Evolutionary conservation across 2,797 vertebrate species (phyloP).

Genomic region (Champsocephalus esox): DNA sequence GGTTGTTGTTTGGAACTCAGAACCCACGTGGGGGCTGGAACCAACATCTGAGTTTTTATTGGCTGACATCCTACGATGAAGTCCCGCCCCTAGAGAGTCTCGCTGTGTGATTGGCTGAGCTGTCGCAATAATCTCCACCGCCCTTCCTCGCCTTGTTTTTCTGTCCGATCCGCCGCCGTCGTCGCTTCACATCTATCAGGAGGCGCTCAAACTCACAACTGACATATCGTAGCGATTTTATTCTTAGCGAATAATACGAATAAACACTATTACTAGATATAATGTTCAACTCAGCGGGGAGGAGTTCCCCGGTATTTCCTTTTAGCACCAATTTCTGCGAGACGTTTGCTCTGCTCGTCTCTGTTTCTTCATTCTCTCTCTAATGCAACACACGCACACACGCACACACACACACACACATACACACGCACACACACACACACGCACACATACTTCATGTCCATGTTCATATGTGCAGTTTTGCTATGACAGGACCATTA

Average conservation of each 20-base stretch:
- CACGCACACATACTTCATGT: background rate
- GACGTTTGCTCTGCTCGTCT: constrained; percentile 29
- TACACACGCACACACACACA: constrained; percentile 7
- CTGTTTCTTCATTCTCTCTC: constrained; percentile 37
- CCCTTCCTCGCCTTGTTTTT: constrained; percentile 74
- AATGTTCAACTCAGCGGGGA: constrained; percentile 71
- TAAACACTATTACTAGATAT: constrained; percentile 74
- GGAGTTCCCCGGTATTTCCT: constrained; percentile 32
- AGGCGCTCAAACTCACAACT: constrained; percentile 74
- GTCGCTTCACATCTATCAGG: constrained; percentile 73
- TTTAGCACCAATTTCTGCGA: constrained; percentile 48
- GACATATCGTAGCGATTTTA: constrained; percentile 74
- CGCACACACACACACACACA: constrained; percentile 6
- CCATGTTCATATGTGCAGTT: constrained; percentile 30
- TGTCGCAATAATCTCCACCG: background rate
- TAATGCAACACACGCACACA: background rate
- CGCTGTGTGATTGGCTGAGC: constrained; percentile 68
- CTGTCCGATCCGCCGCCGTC: constrained; percentile 56
- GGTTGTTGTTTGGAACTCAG: constrained; percentile 65
- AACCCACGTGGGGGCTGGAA: constrained; percentile 82
- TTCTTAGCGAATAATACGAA: constrained; percentile 69
- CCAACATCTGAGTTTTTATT: constrained; percentile 43
- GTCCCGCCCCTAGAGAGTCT: constrained; percentile 41
- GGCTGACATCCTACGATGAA: constrained; percentile 35
- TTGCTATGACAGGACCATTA: constrained; percentile 52